These are phyloP conservation scores for Brachionus rubens DNA, from an alignment of 1,140 invertebrate species.

Conservation along the genomic window DNA sequence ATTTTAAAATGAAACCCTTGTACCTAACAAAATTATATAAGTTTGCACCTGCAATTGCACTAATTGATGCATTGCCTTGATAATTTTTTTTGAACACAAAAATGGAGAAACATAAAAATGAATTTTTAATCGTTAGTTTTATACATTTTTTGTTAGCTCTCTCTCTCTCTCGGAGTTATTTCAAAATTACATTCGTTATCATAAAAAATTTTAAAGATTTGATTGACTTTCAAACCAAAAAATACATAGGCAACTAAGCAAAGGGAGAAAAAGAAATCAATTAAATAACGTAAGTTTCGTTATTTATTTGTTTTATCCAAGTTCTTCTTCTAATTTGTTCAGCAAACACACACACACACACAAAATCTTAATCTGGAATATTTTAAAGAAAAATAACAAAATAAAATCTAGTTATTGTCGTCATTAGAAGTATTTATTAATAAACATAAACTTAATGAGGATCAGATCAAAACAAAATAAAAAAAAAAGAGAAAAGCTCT, in stretches of 20 bases:
- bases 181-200: slow-evolving; percentile 43
- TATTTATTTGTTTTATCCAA: slow-evolving; percentile 36
- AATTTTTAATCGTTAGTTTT: no score
- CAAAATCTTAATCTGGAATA: slow-evolving; percentile 45
- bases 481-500: no score
- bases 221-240: slow-evolving; percentile 12
- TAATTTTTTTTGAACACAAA: no score
- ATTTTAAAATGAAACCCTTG: no score
- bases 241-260: no score
- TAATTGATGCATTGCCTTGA: no score
- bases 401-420: slow-evolving; percentile 34
- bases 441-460: slow-evolving; percentile 32
- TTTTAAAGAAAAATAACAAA: slow-evolving; percentile 2
- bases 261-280: neutral
- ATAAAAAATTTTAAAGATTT: slow-evolving; percentile 39
- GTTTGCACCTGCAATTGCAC: no score
- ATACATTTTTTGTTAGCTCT: no score
- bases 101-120: no score
- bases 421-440: slow-evolving; percentile 38
- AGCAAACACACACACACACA: no score
- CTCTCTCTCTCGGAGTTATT: neutral
- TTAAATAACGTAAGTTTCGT: slow-evolving; percentile 11
- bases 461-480: slow-evolving; percentile 43
- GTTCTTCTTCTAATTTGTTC: no score
- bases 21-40: no score